phyloP scores from a whole-genome alignment of 2,888 invertebrate species.

The Calameuta filiformis region DNA sequence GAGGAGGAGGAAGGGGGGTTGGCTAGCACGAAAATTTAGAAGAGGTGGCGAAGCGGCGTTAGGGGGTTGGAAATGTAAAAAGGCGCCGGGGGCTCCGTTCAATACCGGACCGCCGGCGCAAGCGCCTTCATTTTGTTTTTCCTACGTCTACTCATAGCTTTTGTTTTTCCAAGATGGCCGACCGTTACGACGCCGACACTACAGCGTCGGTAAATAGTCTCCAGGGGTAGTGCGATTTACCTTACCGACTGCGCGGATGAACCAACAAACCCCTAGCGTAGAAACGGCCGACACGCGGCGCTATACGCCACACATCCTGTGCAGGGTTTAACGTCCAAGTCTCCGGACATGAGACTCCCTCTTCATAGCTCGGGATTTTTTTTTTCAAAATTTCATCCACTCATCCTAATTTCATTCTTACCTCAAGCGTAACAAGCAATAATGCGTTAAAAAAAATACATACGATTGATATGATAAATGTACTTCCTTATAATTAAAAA shows the following conservation, averaged over 20 bases:
- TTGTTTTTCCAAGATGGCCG: slow-evolving; percentile 63
- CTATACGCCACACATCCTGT: slow-evolving; percentile 12
- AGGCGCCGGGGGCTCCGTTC: slow-evolving; percentile 62
- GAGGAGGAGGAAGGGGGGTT: slow-evolving; percentile 36
- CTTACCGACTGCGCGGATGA: slow-evolving; percentile 26
- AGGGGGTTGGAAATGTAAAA: slow-evolving; percentile 59
- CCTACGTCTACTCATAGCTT: slow-evolving; percentile 54
- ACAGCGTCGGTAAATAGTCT: slow-evolving; percentile 49
- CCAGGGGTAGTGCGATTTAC: slow-evolving; percentile 30
- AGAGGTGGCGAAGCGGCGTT: slow-evolving; percentile 13
- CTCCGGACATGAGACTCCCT: too few species aligned
- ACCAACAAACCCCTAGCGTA: background rate
- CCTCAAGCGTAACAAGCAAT: too few species aligned
- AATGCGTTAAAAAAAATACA: too few species aligned
- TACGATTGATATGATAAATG: too few species aligned
- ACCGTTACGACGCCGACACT: slow-evolving; percentile 40
- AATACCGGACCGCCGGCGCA: slow-evolving; percentile 64
- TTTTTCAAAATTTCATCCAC: too few species aligned
- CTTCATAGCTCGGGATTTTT: too few species aligned
- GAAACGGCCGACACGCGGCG: slow-evolving; percentile 31
- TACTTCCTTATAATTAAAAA: too few species aligned
- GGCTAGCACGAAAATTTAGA: slow-evolving; percentile 14
- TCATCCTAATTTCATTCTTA: too few species aligned
- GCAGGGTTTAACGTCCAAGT: too few species aligned
- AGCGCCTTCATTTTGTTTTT: slow-evolving; percentile 67